Percentiles rank a stretch among this genome's conserved stretches.
Conservation (phyloP, 2,113 vertebrate genomes). For the Polypterus bichir region DNA sequence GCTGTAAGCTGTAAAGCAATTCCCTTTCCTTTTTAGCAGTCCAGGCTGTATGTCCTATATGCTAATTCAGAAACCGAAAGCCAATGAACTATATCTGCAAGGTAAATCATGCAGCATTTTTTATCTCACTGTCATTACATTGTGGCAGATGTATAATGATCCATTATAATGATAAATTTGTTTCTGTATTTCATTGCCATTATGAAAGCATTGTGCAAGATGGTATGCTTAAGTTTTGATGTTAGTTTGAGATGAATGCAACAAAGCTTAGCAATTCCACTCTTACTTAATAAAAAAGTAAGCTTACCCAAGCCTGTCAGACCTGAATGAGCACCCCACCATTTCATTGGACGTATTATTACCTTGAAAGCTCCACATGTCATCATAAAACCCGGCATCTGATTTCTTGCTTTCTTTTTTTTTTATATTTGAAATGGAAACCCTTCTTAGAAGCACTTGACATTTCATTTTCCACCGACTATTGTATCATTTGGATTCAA, state of each 20-base stretch:
- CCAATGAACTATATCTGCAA: constrained; percentile 41
- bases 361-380: no score
- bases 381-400: no score
- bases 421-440: no score
- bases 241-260: constrained; percentile 18
- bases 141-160: constrained; percentile 47
- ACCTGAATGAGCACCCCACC: neutral
- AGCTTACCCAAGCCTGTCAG: neutral
- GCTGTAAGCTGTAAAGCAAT: constrained; percentile 27
- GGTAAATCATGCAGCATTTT: constrained; percentile 43
- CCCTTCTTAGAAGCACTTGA: no score
- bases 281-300: neutral
- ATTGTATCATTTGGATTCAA: no score
- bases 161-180: constrained; percentile 40
- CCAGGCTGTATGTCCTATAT: constrained; percentile 16
- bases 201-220: constrained; percentile 20
- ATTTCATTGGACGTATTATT: neutral
- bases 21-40: constrained; percentile 22
- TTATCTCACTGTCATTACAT: constrained; percentile 33
- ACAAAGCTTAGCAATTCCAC: constrained; percentile 6
- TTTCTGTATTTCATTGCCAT: constrained; percentile 24
- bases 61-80: constrained; percentile 43
- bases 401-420: no score
- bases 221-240: constrained; percentile 9
- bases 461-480: no score